These are phyloP conservation scores for Seriola aureovittata DNA, from an alignment of 2,113 vertebrate genomes.

Conservation along the genomic window DNA sequence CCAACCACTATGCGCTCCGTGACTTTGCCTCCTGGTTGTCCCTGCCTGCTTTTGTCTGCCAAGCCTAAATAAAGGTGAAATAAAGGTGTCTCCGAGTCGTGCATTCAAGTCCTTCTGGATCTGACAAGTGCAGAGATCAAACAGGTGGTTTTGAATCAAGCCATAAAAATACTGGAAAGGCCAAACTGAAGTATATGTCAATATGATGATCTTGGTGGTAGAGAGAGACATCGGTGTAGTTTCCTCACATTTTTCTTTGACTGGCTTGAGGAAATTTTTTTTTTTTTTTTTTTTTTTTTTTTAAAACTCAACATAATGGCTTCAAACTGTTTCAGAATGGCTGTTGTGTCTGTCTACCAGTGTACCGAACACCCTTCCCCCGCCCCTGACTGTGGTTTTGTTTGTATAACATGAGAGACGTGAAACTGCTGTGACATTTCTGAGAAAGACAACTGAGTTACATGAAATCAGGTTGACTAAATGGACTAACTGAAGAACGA, in stretches of 20 bases:
- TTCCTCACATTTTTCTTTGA: constrained; percentile 17
- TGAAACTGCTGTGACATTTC: constrained; percentile 71
- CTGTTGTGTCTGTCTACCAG: constrained; percentile 39
- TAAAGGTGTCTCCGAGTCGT: too few species aligned
- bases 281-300: too few species aligned
- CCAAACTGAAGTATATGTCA: too few species aligned
- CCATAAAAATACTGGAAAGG: too few species aligned
- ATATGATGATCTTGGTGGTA: neutral
- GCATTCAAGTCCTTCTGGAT: too few species aligned
- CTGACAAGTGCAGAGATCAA: too few species aligned
- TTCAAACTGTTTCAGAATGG: constrained; percentile 42
- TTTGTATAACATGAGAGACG: constrained; percentile 29
- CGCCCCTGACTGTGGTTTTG: constrained; percentile 59
- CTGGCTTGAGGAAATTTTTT: too few species aligned
- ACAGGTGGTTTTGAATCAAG: too few species aligned
- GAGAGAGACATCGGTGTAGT: neutral
- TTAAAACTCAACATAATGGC: neutral
- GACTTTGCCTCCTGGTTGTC: too few species aligned
- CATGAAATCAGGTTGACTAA: constrained; percentile 45
- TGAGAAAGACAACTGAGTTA: constrained; percentile 48
- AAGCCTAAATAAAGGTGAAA: too few species aligned
- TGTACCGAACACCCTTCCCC: constrained; percentile 25
- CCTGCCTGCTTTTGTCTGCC: too few species aligned
- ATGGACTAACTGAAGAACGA: constrained; percentile 14
- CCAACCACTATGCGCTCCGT: too few species aligned